A percentile compares a stretch with the other conserved stretches of the same genome.
Evolutionary conservation across 30 jellyfish, hydroid and myxozoan species (phyloP).

Genomic region (Turritopsis dohrnii): DNA sequence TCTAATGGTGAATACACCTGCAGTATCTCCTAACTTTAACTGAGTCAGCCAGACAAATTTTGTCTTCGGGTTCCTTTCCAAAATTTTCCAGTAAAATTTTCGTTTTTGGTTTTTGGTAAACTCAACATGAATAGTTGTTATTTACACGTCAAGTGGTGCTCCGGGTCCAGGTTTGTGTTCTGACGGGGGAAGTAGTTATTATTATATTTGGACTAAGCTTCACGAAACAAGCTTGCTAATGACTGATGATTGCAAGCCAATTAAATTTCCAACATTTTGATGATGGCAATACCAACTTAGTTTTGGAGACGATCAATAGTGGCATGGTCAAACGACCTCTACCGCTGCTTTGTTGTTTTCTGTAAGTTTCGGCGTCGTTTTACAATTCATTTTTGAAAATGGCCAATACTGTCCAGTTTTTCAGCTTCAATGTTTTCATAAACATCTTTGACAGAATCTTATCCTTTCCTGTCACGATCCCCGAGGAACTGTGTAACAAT

Average conservation of each 20-base stretch:
- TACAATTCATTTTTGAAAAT: background rate
- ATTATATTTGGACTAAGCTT: background rate
- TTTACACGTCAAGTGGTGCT: background rate
- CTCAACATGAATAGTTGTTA: background rate
- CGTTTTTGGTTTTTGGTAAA: background rate
- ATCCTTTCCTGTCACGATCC: background rate
- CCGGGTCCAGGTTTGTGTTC: too few species aligned
- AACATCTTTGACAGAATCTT: background rate
- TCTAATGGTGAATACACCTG: background rate
- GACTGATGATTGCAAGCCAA: background rate
- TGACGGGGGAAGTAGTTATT: background rate
- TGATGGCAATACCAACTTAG: background rate
- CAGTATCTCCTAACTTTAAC: background rate
- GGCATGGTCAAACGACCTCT: background rate
- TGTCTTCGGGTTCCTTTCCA: background rate
- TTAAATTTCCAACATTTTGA: conserved; percentile 4
- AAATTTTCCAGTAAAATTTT: background rate
- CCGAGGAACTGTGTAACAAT: background rate
- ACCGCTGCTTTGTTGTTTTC: background rate
- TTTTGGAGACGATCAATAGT: background rate
- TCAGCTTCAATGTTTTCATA: background rate
- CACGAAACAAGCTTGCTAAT: background rate
- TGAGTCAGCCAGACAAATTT: background rate
- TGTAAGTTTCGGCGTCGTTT: background rate
- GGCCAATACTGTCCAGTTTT: background rate